Conservation (phyloP, 2,888 invertebrate genomes). For the Lasius fuliginosus region DNA sequence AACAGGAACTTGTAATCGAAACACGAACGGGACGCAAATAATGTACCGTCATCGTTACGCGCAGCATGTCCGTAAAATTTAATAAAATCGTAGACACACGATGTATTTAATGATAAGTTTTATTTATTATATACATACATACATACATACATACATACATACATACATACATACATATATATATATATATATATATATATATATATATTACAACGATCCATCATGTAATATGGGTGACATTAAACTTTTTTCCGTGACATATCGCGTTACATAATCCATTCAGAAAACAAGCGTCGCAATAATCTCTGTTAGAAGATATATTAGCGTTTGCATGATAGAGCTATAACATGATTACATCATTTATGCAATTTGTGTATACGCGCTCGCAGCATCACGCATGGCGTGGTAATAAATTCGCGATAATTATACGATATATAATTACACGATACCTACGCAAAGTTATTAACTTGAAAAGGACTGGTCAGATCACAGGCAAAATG, state of each 20-base stretch:
- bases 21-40: neutral
- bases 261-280: constrained; percentile 31
- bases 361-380: constrained; percentile 30
- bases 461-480: constrained; percentile 11
- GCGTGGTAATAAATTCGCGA: constrained; percentile 44
- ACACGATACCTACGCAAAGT: neutral
- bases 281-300: constrained; percentile 26
- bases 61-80: neutral
- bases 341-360: constrained; percentile 40
- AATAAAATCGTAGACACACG: neutral
- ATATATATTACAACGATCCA: neutral
- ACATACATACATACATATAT: too few relatives aligned
- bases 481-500: constrained; percentile 23
- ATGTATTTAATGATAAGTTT: neutral
- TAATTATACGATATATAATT: constrained; percentile 31
- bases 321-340: constrained; percentile 45
- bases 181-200: neutral
- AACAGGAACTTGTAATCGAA: constrained; percentile 10
- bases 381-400: neutral
- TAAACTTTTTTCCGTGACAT: neutral
- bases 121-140: neutral
- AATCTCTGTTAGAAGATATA: constrained; percentile 38
- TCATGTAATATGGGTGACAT: neutral
- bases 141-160: too few relatives aligned
- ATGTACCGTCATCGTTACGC: neutral